Evolutionary conservation across 1,140 invertebrate species (phyloP).

Genomic region (Hermatobates lingyangjiaoensis): DNA sequence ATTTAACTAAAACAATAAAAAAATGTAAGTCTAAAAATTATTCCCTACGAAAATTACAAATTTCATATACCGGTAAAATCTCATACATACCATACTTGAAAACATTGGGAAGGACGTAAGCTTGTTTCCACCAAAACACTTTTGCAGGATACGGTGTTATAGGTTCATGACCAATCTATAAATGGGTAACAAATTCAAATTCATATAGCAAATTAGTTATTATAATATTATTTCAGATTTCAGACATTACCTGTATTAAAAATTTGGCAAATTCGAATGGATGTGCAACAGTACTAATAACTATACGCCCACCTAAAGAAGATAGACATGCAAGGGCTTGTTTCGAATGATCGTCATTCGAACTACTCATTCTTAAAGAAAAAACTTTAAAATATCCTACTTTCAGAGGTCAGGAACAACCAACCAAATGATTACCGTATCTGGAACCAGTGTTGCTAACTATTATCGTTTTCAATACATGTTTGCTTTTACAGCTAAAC

Average conservation of each 20-base stretch:
- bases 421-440: too few species aligned
- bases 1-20: slow-evolving; percentile 36
- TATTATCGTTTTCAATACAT: too few species aligned
- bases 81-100: slow-evolving; percentile 61
- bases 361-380: too few species aligned
- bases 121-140: slow-evolving; percentile 56
- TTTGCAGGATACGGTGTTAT: slow-evolving; percentile 47
- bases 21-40: too few species aligned
- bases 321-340: not conserved
- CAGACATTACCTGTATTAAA: slow-evolving; percentile 42
- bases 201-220: not conserved
- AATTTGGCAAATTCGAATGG: slow-evolving; percentile 68
- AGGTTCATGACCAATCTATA: slow-evolving; percentile 69
- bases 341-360: too few species aligned
- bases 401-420: too few species aligned
- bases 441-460: too few species aligned
- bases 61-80: too few species aligned
- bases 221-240: slow-evolving; percentile 2
- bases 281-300: slow-evolving; percentile 26
- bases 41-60: too few species aligned
- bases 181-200: slow-evolving; percentile 13
- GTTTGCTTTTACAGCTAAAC: too few species aligned
- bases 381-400: too few species aligned
- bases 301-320: slow-evolving; percentile 2
- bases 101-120: slow-evolving; percentile 64